These are phyloP conservation scores for Syngnathus typhle DNA, from an alignment of 2,113 vertebrate genomes.

Conservation along the genomic window DNA sequence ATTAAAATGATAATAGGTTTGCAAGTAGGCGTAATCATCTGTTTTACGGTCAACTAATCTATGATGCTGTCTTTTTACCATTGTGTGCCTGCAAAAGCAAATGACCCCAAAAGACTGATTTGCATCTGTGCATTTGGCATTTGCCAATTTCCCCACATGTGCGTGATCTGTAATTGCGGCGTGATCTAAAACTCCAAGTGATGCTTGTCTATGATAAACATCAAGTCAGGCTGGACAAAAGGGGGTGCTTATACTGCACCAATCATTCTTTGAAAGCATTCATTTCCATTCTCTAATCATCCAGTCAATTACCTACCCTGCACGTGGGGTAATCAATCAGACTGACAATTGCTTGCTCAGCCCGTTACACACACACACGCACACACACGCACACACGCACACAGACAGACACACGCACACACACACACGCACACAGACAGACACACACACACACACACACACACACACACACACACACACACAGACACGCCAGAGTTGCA, in stretches of 20 bases:
- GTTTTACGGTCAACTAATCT: background rate
- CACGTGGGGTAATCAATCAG: conserved; percentile 35
- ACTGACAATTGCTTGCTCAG: conserved; percentile 8
- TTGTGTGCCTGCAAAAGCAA: background rate
- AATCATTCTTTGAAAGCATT: background rate
- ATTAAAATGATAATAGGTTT: background rate
- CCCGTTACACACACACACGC: conserved; percentile 9
- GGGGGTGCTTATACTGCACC: background rate
- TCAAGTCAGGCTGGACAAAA: conserved; percentile 3
- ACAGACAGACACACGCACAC: background rate
- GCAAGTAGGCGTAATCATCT: background rate
- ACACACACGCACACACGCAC: background rate
- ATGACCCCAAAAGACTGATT: background rate
- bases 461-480: background rate
- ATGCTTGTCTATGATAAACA: background rate
- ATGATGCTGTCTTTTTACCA: background rate
- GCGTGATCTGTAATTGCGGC: conserved; percentile 22
- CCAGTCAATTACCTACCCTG: conserved; percentile 29
- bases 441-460: background rate
- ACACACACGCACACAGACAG: background rate
- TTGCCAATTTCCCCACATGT: conserved; percentile 2
- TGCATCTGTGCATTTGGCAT: background rate
- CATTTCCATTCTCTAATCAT: conserved; percentile 28
- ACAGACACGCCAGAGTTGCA: conserved; percentile 13
- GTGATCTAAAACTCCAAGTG: conserved; percentile 33